These are phyloP conservation scores for Columba janthina DNA, from an alignment of 2,113 vertebrate genomes.

Conservation along the genomic window DNA sequence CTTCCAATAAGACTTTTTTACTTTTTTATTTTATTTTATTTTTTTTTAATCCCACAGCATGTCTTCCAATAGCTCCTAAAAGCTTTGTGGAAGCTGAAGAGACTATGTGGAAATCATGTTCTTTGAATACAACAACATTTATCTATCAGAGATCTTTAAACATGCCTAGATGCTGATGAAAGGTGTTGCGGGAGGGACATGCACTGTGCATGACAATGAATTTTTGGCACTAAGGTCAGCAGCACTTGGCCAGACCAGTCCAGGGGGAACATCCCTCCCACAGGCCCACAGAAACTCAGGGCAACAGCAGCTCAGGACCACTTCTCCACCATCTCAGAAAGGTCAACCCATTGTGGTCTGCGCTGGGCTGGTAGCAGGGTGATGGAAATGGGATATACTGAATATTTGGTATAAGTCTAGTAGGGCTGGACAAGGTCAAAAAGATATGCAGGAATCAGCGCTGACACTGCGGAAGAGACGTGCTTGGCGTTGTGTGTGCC, in stretches of 20 bases:
- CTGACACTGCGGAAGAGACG: neutral
- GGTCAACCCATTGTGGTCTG: rapidly evolving
- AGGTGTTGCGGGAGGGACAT: rapidly evolving
- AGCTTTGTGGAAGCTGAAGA: neutral
- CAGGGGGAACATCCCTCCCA: neutral
- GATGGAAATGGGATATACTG: neutral
- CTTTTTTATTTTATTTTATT: neutral
- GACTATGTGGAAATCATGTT: neutral
- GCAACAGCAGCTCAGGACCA: rapidly evolving
- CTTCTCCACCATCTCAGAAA: neutral
- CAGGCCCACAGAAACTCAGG: rapidly evolving
- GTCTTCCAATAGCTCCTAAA: conserved; percentile 6
- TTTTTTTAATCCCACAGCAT: neutral
- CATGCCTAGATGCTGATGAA: rapidly evolving
- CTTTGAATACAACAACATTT: neutral
- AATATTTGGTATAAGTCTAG: neutral
- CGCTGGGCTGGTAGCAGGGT: neutral
- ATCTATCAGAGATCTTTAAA: neutral
- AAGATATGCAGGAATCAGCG: neutral
- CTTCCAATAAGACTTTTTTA: neutral
- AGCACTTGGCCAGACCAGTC: neutral
- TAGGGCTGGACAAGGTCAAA: conserved; percentile 2
- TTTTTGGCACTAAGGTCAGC: neutral
- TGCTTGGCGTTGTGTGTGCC: neutral
- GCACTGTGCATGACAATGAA: neutral